Evolutionary conservation across 2,888 invertebrate species (phyloP).

Genomic region (Macrophya annulata): DNA sequence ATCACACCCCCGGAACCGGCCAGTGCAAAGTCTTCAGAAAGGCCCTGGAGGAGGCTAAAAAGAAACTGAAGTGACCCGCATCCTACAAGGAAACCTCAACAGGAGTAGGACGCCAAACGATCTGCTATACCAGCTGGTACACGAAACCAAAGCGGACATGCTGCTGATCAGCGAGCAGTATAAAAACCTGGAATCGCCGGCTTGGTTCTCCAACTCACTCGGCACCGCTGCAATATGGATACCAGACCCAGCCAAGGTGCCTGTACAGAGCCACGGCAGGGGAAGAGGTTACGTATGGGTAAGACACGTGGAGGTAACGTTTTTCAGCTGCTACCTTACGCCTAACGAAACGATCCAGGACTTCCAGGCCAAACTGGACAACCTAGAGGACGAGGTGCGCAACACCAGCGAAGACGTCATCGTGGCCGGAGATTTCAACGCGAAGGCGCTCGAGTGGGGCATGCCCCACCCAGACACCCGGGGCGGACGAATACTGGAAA

Average conservation of each 20-base stretch:
- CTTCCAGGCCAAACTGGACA: slow-evolving; percentile 9
- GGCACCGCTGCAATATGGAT: slow-evolving; percentile 53
- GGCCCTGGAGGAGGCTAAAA: slow-evolving; percentile 52
- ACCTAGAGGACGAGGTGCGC: background rate
- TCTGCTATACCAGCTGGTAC: slow-evolving; percentile 57
- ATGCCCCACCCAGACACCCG: slow-evolving; percentile 8
- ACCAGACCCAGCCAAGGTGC: slow-evolving; percentile 13
- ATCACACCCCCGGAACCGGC: slow-evolving; percentile 58
- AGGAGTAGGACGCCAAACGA: slow-evolving; percentile 59
- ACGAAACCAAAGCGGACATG: slow-evolving; percentile 48
- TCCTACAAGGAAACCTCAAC: slow-evolving; percentile 63
- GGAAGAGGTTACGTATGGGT: slow-evolving; percentile 56
- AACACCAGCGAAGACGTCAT: background rate
- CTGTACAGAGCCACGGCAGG: slow-evolving; percentile 8
- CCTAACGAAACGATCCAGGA: slow-evolving; percentile 38
- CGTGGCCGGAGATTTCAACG: background rate
- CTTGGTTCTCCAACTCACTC: slow-evolving; percentile 49
- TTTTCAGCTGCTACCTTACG: slow-evolving; percentile 59
- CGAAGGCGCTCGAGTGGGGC: background rate
- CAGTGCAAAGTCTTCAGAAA: slow-evolving; percentile 55
- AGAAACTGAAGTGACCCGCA: slow-evolving; percentile 5
- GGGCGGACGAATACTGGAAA: background rate
- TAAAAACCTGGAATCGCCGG: background rate
- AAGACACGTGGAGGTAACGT: background rate
- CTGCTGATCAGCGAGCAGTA: slow-evolving; percentile 60